Evolutionary conservation across 2,797 vertebrate genomes (phyloP).

Genomic region (Spondyliosoma cantharus): DNA sequence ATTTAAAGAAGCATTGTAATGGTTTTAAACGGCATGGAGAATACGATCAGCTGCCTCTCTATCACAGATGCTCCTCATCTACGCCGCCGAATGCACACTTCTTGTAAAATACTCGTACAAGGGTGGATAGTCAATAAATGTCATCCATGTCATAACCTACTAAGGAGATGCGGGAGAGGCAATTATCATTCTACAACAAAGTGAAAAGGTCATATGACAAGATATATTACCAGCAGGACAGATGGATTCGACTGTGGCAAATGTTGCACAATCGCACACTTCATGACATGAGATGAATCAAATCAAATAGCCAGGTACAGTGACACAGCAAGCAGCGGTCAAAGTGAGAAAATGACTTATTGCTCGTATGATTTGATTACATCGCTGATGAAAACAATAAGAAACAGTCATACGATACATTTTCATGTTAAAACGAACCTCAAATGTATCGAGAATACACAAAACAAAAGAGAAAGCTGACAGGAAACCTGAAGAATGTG

Average conservation of each 20-base stretch:
- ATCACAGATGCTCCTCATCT: slow-evolving; percentile 25
- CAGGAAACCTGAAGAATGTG: no score
- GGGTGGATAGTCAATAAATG: slow-evolving; percentile 61
- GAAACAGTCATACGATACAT: background rate
- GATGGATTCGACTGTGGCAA: background rate
- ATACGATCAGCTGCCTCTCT: slow-evolving; percentile 19
- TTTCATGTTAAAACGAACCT: background rate
- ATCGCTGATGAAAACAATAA: background rate
- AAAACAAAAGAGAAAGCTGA: background rate
- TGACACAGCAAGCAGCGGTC: background rate
- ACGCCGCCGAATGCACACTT: slow-evolving; percentile 20
- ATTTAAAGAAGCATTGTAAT: slow-evolving; percentile 22
- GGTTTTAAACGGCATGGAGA: slow-evolving; percentile 12
- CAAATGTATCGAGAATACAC: background rate
- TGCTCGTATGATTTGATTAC: no score
- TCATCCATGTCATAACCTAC: slow-evolving; percentile 56
- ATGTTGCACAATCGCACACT: background rate
- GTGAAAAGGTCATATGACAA: slow-evolving; percentile 60
- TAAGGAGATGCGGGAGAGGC: slow-evolving; percentile 44
- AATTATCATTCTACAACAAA: slow-evolving; percentile 63
- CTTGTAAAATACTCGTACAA: slow-evolving; percentile 37
- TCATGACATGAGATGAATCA: background rate
- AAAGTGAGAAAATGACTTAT: background rate
- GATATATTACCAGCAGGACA: slow-evolving; percentile 42
- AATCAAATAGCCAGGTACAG: background rate